phyloP scores from a whole-genome alignment of 2,888 invertebrate species.

The Meghimatium bilineatum region DNA sequence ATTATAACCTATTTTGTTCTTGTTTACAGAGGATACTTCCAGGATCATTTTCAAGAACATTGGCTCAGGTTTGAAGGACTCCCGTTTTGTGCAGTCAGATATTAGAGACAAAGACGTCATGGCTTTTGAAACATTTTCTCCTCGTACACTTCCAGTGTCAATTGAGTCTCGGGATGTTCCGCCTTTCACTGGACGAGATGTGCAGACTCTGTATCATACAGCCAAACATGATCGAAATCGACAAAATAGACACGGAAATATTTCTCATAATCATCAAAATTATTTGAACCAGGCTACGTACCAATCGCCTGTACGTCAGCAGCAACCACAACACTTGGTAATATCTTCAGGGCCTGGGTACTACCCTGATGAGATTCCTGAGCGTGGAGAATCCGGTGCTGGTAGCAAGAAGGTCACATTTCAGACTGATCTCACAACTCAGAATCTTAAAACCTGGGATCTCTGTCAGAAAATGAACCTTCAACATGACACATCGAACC shows the following conservation, averaged over 20 bases:
- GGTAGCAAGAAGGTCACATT: constrained; percentile 50
- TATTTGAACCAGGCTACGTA: neutral
- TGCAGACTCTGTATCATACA: constrained; percentile 46
- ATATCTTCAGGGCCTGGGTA: constrained; percentile 32
- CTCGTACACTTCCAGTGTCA: constrained; percentile 52
- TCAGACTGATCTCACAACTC: constrained; percentile 50
- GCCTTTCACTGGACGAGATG: constrained; percentile 38
- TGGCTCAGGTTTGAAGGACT: constrained; percentile 47
- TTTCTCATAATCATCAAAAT: neutral
- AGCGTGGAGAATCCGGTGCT: constrained; percentile 24
- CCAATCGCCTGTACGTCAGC: constrained; percentile 20
- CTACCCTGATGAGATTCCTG: constrained; percentile 41
- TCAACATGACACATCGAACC: neutral
- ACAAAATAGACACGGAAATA: constrained; percentile 1
- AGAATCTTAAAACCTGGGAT: constrained; percentile 51
- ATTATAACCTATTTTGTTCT: neutral
- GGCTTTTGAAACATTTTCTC: constrained; percentile 55
- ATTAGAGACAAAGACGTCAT: constrained; percentile 43
- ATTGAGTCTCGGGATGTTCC: constrained; percentile 16
- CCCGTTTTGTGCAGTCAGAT: constrained; percentile 50
- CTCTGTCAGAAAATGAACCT: constrained; percentile 46
- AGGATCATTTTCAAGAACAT: constrained; percentile 48
- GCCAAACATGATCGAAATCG: constrained; percentile 25
- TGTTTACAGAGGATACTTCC: constrained; percentile 50
- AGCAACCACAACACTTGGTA: neutral